phyloP scores from a whole-genome alignment of 2,113 vertebrate species.

The Gyps fulvus region DNA sequence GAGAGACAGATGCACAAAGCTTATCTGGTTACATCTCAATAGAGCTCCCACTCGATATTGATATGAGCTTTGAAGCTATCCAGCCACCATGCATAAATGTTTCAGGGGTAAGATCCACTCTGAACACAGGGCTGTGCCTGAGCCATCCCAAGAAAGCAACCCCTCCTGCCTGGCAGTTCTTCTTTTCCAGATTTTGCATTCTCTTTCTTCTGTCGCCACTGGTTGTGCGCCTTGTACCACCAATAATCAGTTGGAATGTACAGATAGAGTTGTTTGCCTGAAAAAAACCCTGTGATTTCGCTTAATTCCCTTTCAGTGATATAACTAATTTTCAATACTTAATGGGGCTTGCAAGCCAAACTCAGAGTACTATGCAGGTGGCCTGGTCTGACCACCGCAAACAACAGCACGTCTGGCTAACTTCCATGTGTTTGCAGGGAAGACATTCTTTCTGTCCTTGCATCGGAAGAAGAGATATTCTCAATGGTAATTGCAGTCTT shows the following conservation, averaged over 20 bases:
- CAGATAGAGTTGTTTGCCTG: neutral
- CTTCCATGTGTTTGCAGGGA: neutral
- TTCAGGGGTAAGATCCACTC: neutral
- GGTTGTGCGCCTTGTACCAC: neutral
- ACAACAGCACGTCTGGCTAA: neutral
- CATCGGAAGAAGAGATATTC: neutral
- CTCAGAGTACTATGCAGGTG: neutral
- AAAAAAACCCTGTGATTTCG: neutral
- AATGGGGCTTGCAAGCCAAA: neutral
- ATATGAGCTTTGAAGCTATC: constrained; percentile 10
- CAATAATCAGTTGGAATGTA: neutral
- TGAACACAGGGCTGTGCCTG: neutral
- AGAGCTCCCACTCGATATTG: neutral
- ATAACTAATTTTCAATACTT: neutral
- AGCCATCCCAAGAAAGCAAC: neutral
- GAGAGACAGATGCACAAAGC: neutral
- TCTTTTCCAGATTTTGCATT: neutral
- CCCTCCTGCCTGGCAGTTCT: neutral
- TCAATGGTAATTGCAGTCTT: neutral
- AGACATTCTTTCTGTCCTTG: neutral
- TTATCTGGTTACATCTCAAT: neutral
- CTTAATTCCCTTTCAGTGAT: neutral
- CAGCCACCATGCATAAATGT: neutral
- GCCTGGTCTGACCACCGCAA: neutral
- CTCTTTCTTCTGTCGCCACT: neutral